These are phyloP conservation scores for Cochlearius cochlearius DNA, from an alignment of 2,113 vertebrate genomes.

Conservation along the genomic window DNA sequence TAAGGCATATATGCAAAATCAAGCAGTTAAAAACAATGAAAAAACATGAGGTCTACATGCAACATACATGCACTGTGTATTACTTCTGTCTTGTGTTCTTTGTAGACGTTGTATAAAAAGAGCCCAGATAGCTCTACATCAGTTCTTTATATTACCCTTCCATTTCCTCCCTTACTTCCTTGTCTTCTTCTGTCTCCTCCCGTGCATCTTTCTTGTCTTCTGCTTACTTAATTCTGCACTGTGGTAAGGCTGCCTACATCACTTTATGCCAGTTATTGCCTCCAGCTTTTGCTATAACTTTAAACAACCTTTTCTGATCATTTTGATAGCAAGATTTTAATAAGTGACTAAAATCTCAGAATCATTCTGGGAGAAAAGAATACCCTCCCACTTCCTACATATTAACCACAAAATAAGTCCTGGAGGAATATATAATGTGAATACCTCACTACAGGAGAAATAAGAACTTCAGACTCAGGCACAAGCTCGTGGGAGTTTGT, in stretches of 20 bases:
- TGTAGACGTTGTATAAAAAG: background rate
- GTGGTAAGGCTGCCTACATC: background rate
- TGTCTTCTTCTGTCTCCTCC: background rate
- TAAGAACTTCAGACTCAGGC: background rate
- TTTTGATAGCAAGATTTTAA: background rate
- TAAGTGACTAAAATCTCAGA: background rate
- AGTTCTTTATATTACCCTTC: background rate
- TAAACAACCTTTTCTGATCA: background rate
- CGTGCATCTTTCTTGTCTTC: background rate
- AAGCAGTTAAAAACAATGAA: background rate
- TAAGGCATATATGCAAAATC: background rate
- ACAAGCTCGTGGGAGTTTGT: background rate
- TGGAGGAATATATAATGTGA: background rate
- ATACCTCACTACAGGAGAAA: background rate
- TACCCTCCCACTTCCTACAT: background rate
- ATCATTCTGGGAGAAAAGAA: background rate
- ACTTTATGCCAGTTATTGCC: background rate
- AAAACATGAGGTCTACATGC: background rate
- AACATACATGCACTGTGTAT: background rate
- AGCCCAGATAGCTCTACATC: background rate
- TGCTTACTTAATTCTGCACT: background rate
- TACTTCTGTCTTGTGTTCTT: background rate
- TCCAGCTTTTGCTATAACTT: background rate
- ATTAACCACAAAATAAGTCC: background rate
- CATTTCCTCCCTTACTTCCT: background rate